Percentiles rank a stretch among this genome's conserved stretches.
phyloP scores from a whole-genome alignment of 2,113 vertebrate genomes.

The Typhlomys cinereus region DNA sequence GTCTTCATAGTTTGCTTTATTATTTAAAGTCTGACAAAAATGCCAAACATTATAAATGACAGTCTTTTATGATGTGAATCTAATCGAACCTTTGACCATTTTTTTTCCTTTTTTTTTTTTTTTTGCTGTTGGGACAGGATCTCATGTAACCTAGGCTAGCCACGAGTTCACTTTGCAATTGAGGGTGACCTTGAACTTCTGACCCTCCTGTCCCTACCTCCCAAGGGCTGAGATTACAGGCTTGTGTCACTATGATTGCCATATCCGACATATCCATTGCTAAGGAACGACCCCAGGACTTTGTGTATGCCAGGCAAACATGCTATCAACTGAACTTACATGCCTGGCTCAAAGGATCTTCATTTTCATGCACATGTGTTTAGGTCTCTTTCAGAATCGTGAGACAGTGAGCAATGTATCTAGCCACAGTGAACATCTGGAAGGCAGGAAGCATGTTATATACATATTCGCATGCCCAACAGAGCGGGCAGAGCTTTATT shows the following conservation, averaged over 20 bases:
- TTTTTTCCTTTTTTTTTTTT: not conserved
- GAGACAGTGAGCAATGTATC: not conserved
- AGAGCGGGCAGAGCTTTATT: not conserved
- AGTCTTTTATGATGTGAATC: not conserved
- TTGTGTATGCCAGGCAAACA: not conserved
- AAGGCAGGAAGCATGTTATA: not conserved
- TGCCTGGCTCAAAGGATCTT: not conserved
- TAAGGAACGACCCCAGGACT: no score
- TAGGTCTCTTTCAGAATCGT: not conserved
- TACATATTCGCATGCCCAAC: not conserved
- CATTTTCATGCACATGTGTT: not conserved
- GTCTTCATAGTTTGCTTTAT: not conserved
- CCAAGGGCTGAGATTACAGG: not conserved
- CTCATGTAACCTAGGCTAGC: not conserved
- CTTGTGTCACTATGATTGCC: not conserved
- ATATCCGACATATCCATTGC: not conserved
- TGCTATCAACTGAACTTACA: not conserved
- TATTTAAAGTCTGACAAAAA: slow-evolving; percentile 36
- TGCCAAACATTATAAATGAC: not conserved
- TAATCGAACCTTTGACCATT: not conserved
- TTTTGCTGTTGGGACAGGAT: not conserved
- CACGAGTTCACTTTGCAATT: not conserved
- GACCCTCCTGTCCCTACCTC: not conserved
- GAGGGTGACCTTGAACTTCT: not conserved
- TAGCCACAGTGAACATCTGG: not conserved